Evolutionary conservation across 2,113 vertebrate species (phyloP).

Genomic region (Oxyruncus cristatus): DNA sequence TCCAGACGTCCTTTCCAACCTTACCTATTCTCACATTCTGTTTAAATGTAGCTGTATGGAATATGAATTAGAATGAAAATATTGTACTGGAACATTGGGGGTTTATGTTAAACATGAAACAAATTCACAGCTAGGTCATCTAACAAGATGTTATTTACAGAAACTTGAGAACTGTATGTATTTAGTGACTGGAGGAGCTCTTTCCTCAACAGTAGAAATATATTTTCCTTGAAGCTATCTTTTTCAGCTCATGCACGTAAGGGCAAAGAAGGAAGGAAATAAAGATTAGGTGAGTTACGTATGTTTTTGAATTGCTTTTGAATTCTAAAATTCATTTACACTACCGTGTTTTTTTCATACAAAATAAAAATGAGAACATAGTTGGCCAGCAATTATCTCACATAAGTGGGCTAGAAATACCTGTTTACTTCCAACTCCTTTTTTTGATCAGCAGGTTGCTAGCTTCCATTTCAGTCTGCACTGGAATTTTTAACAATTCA

Average conservation of each 20-base stretch:
- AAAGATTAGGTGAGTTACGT: neutral
- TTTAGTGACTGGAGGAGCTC: neutral
- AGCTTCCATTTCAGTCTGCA: neutral
- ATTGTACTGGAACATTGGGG: neutral
- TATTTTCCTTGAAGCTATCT: neutral
- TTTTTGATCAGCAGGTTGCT: neutral
- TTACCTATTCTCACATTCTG: neutral
- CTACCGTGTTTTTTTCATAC: neutral
- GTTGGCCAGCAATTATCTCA: neutral
- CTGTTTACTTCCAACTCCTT: neutral
- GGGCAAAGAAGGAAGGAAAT: neutral
- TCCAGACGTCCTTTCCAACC: neutral
- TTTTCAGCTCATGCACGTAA: neutral
- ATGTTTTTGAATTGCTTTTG: neutral
- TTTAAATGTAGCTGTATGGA: neutral
- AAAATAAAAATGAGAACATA: neutral
- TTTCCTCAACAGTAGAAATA: neutral
- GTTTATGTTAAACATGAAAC: neutral
- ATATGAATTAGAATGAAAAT: neutral
- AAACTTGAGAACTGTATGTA: neutral
- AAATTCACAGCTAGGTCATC: neutral
- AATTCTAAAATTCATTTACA: neutral
- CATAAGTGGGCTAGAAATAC: neutral
- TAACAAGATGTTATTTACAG: neutral
- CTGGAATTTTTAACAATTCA: neutral